Base-by-base conservation (phyloP, 2,113 vertebrate genomes). In the Scomber scombrus region DNA sequence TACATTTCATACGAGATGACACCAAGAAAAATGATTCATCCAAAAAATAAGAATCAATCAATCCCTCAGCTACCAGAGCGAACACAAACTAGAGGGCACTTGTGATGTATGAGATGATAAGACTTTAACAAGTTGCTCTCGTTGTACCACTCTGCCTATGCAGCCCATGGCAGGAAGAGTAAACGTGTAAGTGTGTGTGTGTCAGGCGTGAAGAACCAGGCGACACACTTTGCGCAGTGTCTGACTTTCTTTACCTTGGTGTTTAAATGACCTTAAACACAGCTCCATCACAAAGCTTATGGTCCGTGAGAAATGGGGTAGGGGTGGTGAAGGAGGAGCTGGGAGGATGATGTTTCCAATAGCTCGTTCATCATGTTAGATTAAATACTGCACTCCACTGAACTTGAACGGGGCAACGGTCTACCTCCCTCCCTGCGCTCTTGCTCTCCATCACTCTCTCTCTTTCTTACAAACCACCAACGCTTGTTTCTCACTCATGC, bases 301-400 rank as follows among this genome's bases (percentile, higher is more conserved):
- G 45, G 70, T 19, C 82, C 54, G 11, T 88, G 84, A 91, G 89
- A 78, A 77, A 85, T 46, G 71, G 68, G 62, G 61, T 43, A 21
- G 62, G 65, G 78, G 78, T 65, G 78, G 58, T 31, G 73, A 50
- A 64, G 87, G 86, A 81, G 85, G 88, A 81, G 88, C 55, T 21
- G 76, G 81, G 46, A 72, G 78, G 85, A 80, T 78, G 83, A 87
- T 83, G 81, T 90, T 87, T 88, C 87, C 89, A 93, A 87, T 81
- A 93, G 92, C 93, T 95, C 93, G 86, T 95, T 94, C 92, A 93
- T 95, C 94, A 94, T 91, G 85, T 94, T 91, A 91, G 94, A 95
- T 95, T 93, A 95, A 94, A 95, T 92, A 93, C 91, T 92, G 85
- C 92, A 95, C 91, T 93, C 82, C 90, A 81, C 75, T 91, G 93